Conservation (phyloP, 2,888 invertebrate genomes). For the Syrphus vitripennis region DNA sequence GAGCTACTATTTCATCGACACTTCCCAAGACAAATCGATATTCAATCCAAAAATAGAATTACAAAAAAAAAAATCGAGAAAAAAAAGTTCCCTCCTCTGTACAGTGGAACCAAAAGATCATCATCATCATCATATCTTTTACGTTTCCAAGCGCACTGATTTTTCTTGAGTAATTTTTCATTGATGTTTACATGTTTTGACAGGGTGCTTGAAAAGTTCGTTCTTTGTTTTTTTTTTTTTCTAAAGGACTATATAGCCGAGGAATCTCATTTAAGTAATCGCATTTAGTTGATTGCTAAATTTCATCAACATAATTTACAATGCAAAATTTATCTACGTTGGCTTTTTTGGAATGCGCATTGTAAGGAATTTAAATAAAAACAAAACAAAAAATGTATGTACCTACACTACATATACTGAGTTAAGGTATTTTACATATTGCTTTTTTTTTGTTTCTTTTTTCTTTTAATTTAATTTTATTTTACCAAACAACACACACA, state of each 20-base stretch:
- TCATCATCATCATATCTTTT: background rate
- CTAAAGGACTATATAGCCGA: background rate
- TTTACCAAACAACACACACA: background rate
- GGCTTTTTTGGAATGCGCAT: background rate
- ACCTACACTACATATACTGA: constrained; percentile 24
- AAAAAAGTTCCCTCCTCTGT: background rate
- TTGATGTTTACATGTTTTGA: constrained; percentile 80
- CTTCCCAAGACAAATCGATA: constrained; percentile 69
- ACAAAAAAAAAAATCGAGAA: background rate
- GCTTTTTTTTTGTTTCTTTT: constrained; percentile 12
- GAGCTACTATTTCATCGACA: constrained; percentile 66
- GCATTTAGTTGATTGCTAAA: constrained; percentile 55
- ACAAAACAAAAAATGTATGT: constrained; percentile 34
- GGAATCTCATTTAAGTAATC: constrained; percentile 64
- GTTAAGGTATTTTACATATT: constrained; percentile 10
- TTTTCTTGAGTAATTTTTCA: constrained; percentile 11
- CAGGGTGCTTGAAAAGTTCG: constrained; percentile 75
- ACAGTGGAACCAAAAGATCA: background rate
- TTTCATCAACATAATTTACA: constrained; percentile 27
- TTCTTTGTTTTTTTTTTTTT: constrained; percentile 32
- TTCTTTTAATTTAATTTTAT: background rate
- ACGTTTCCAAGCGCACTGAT: constrained; percentile 6
- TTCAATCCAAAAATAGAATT: constrained; percentile 60
- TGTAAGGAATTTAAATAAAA: constrained; percentile 24
- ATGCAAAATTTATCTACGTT: constrained; percentile 40